Evolutionary conservation across 2,113 vertebrate genomes (phyloP), one percentile per base, ranked within the genome.

Genomic region (Athene noctua): DNA sequence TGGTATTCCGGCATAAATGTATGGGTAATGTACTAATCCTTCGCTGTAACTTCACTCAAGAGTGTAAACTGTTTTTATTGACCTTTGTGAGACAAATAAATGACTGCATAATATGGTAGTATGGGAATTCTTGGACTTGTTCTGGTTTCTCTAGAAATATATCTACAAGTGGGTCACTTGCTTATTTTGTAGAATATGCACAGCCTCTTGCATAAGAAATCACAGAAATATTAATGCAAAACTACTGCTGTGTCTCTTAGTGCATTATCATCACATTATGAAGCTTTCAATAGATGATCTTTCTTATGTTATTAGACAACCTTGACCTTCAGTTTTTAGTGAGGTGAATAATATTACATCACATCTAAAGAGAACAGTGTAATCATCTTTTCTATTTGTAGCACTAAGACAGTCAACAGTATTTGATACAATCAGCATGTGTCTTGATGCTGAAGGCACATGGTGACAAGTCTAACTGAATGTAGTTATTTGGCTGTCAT

Each of bases 351-450:
- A 97, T 98, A 97, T 96, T 97, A 97, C 97, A 98, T 98, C 97
- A 96, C 96, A 98, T 98, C 98, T 97, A 97, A 97, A 96, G 97
- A 95, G 97, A 98, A 91, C 96, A 97, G 95, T 97, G 96, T 96
- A 98, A 98, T 98, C 98, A 98, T 98, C 98, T 98, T 98, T 98
- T 98, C 97, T 98, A 97, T 98, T 98, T 87, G 86, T 96, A 94
- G 96, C 95, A 92, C 96, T 98, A 97, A 98, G 98, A 98, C 98
- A 98, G 98, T 98, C 98, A 98, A 98, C 97, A 96, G 96, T 89
- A 96, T 97, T 98, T 98, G 98, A 98, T 98, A 98, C 98, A 98
- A 98, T 98, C 98, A 98, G 98, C 98, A 98, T 98, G 98, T 98
- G 98, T 98, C 98, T 98, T 98, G 98, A 98, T 98, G 98, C 81